Evolutionary conservation across 2,113 vertebrate species (phyloP), one percentile per base, ranked within the genome.

Genomic region (Eulacestoma nigropectus): DNA sequence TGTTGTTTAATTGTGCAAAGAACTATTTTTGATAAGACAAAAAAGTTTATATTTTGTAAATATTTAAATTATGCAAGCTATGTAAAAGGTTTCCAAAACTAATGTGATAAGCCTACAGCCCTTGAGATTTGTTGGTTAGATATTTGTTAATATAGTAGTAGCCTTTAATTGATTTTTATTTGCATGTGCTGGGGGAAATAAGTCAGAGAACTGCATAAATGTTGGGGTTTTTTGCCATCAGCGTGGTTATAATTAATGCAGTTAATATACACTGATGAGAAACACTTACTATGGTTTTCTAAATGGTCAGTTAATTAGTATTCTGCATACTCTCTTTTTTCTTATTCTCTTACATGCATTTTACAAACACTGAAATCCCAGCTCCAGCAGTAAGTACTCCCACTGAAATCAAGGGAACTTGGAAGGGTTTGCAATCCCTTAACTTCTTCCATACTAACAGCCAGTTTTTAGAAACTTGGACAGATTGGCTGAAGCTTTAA

Each of bases 51-150:
- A 98, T 98, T 98, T 98, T 98, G 98, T 98, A 98, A 98, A 98
- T 98, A 98, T 97, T 98, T 99, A 98, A 98, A 95, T 98, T 98
- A 98, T 98, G 96, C 94, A 93, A 93, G 91, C 93, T 76, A 93
- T 96, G 95, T 93, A 88, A 93, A 97, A 96, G 53, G 80, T 93
- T 89, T 80, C 68, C 77, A 88, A 68, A 95, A 85, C 55, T 49
- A 85, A 94, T 47, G 85, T 70, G 95, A 87, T 96, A 96, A 91
- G 81, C 95, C 84, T 94, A 90, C 56, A 95, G 35, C 67, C 49
- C 87, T 95, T 84, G 56, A 92, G 87, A 87, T 95, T 64, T 64
- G 47, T 72, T 95, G 63, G 46, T 90, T 96, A 86, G 87, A 37
- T 89, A 90, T 85, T 87, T 93, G 26, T 95, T 95, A 88, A 84